Evolutionary conservation across 2,888 invertebrate genomes (phyloP).

Genomic region (Omphaloscelis lunosa): DNA sequence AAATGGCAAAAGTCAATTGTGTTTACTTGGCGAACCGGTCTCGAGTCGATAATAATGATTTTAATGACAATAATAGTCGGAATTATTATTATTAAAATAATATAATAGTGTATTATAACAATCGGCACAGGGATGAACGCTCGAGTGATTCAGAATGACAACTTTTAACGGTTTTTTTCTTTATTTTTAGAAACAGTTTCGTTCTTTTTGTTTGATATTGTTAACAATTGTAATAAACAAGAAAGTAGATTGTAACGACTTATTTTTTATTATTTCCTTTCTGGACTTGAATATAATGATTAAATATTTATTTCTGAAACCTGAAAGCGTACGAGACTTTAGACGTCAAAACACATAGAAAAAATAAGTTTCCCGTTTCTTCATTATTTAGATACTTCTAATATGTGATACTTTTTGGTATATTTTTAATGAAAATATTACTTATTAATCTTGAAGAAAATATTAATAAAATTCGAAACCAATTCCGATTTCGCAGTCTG

Average conservation of each 20-base stretch:
- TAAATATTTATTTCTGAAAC: not conserved
- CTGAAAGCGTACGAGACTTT: not conserved
- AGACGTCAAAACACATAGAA: not conserved
- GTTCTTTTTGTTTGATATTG: constrained; percentile 65
- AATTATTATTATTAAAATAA: constrained; percentile 85
- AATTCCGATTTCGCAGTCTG: not conserved
- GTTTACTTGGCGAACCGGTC: constrained; percentile 79
- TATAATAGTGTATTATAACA: constrained; percentile 85
- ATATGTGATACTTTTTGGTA: not conserved
- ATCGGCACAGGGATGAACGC: constrained; percentile 87
- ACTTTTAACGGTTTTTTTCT: constrained; percentile 81
- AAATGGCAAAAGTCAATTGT: constrained; percentile 90
- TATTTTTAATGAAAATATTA: not conserved
- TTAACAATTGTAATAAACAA: constrained; percentile 12
- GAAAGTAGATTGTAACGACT: constrained; percentile 13
- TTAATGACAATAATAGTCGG: constrained; percentile 85
- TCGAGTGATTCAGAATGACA: constrained; percentile 86
- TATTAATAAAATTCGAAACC: not conserved
- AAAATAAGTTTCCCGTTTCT: not conserved
- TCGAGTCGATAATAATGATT: constrained; percentile 80
- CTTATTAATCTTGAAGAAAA: not conserved
- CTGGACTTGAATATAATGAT: not conserved
- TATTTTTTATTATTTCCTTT: not conserved
- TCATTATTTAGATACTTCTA: not conserved
- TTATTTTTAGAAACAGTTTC: constrained; percentile 71